Evolutionary conservation across 92 coral and sea anemone species (phyloP), one percentile per base, ranked within the genome.

Genomic region (Muricea muricata): DNA sequence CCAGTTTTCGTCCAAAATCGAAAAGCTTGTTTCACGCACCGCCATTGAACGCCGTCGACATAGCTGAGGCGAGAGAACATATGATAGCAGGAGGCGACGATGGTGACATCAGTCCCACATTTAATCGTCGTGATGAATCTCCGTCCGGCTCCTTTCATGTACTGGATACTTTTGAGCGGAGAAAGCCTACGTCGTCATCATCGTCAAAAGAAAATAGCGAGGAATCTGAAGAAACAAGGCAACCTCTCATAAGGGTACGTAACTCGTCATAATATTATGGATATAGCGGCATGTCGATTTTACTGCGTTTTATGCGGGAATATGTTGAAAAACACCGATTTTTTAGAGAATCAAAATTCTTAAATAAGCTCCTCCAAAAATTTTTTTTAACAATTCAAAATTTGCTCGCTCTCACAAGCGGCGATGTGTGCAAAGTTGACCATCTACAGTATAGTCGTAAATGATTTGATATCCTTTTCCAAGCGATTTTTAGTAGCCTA

Each of bases 1-100:
- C 58, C 40, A 78, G 83, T 40, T 33, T 78, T 57, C 83, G 83
- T 24, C 83, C 46, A 0, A 78, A 57, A 26, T 23, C 83, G 1
- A 78, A 78, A n/a, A 6, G 24, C 12, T 4, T 76, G 39, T 56
- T 78, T 25, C 83, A 78, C 28, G 71, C 71, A 33, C 46, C 55
- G 21, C 55, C 83, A 20, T 12, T 26, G 42, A 52, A 25, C 39
- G 65, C 6, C 25, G 14, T 32, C 20, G 83, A 78, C 33, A 20
- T 20, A 8, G 30, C 23, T 24, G 71, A 55, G 0, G 67, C 18
- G 21, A 18, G 63, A n/a, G 70, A 63, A 28, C 35, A 63, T 28
- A 63, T 63, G 70, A 9, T 26, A 9, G 31, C 71, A 2, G 83
- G 52, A 20, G 33, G 18, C 34, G 18, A 56, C 17, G 47, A 42